Conservation (phyloP, 2,113 vertebrate genomes). For the Micronycteris hirsuta region DNA sequence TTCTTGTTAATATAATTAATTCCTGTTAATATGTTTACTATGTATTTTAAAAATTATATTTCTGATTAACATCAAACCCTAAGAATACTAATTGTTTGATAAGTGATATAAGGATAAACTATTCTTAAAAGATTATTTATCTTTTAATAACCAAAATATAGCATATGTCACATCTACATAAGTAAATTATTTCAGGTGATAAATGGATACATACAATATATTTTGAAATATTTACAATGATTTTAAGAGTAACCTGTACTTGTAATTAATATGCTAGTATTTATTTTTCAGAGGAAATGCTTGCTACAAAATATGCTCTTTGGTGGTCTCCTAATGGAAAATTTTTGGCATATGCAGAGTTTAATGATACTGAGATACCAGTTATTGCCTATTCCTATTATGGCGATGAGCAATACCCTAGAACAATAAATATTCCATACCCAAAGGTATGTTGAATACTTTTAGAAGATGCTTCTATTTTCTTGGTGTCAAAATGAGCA, state of each 20-base stretch:
- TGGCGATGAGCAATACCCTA: slow-evolving; percentile 92
- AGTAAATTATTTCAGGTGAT: neutral
- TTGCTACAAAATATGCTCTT: slow-evolving; percentile 90
- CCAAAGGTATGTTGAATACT: slow-evolving; percentile 89
- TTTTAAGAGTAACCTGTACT: neutral
- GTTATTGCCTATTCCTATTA: slow-evolving; percentile 92
- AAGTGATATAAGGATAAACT: neutral
- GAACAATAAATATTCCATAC: slow-evolving; percentile 90
- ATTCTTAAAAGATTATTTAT: slow-evolving; percentile 25
- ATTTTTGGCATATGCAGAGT: slow-evolving; percentile 90
- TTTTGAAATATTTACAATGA: neutral
- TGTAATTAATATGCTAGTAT: neutral
- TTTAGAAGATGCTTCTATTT: slow-evolving; percentile 50
- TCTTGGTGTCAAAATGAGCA: slow-evolving; percentile 54
- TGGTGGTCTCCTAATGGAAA: slow-evolving; percentile 95
- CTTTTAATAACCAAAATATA: slow-evolving; percentile 16
- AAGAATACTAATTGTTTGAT: slow-evolving; percentile 24
- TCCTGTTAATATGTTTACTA: slow-evolving; percentile 1
- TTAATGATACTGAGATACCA: slow-evolving; percentile 93
- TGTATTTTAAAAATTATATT: slow-evolving; percentile 31
- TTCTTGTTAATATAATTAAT: slow-evolving; percentile 7
- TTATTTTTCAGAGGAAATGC: slow-evolving; percentile 91
- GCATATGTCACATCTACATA: neutral
- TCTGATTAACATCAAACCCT: slow-evolving; percentile 22
- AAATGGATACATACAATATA: neutral